phyloP scores from a whole-genome alignment of 2,888 invertebrate species.

The Leptopterna dolabrata region DNA sequence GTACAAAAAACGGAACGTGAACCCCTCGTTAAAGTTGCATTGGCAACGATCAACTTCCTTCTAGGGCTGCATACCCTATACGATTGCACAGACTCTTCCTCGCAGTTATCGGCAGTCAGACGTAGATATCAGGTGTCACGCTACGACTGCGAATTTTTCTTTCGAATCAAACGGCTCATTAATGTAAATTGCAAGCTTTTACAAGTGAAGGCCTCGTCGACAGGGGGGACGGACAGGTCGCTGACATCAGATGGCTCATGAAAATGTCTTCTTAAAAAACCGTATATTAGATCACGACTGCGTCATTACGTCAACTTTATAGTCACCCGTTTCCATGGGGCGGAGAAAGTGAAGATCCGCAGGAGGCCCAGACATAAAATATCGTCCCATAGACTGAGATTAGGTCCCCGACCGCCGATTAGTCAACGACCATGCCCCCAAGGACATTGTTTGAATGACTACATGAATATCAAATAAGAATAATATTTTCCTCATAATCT shows the following conservation, averaged over 20 bases:
- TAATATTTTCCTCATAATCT: not conserved
- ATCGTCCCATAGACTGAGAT: not conserved
- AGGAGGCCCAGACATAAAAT: not conserved
- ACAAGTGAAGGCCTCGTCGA: not conserved
- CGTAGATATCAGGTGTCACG: not conserved
- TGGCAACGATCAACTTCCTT: not conserved
- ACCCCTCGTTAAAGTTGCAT: not conserved
- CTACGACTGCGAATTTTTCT: not conserved
- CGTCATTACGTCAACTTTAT: slow-evolving; percentile 10
- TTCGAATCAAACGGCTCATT: not conserved
- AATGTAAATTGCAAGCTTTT: slow-evolving; percentile 37
- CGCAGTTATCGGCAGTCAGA: not conserved
- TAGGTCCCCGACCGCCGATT: not conserved
- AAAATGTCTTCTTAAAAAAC: slow-evolving; percentile 30
- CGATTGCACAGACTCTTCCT: not conserved
- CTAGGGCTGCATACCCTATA: not conserved
- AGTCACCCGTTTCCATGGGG: not conserved
- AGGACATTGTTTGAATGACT: not conserved
- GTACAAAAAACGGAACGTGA: not conserved
- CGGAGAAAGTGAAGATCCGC: slow-evolving; percentile 4
- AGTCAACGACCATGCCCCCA: not conserved
- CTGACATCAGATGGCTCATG: not conserved
- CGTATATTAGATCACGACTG: slow-evolving; percentile 15
- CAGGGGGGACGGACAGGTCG: not conserved
- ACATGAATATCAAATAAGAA: not conserved